These are phyloP conservation scores for Otocyon megalotis DNA, from an alignment of 2,113 vertebrate genomes.

Conservation along the genomic window DNA sequence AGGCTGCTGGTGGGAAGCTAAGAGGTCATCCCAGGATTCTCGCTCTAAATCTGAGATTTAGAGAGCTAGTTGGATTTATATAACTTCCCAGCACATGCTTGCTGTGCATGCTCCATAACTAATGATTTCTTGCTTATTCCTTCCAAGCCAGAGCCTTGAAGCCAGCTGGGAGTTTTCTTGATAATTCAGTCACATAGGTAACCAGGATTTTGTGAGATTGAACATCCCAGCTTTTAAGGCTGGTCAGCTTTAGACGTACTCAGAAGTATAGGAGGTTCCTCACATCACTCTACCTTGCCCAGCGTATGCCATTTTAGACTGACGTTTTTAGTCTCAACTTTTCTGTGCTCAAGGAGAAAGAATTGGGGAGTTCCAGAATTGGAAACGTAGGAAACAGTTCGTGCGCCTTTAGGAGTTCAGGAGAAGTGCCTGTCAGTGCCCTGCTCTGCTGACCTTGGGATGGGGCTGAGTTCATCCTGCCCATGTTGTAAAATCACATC, in stretches of 20 bases:
- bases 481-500: constrained; percentile 25
- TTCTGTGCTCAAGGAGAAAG: background rate
- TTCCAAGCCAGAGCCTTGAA: constrained; percentile 2
- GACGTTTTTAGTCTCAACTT: background rate
- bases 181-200: background rate
- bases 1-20: background rate
- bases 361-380: background rate
- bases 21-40: background rate
- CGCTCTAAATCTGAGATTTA: background rate
- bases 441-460: background rate
- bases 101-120: background rate
- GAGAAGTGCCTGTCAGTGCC: background rate
- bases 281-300: background rate
- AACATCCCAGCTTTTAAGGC: background rate
- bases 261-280: background rate
- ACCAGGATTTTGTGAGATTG: background rate
- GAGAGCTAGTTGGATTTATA: background rate
- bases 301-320: background rate
- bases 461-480: background rate
- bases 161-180: background rate
- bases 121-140: background rate
- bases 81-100: background rate
- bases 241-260: background rate
- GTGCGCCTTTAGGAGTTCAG: background rate
- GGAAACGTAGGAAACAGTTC: background rate